Conservation (phyloP, 2,888 invertebrate genomes). For the Mystacides longicornis region DNA sequence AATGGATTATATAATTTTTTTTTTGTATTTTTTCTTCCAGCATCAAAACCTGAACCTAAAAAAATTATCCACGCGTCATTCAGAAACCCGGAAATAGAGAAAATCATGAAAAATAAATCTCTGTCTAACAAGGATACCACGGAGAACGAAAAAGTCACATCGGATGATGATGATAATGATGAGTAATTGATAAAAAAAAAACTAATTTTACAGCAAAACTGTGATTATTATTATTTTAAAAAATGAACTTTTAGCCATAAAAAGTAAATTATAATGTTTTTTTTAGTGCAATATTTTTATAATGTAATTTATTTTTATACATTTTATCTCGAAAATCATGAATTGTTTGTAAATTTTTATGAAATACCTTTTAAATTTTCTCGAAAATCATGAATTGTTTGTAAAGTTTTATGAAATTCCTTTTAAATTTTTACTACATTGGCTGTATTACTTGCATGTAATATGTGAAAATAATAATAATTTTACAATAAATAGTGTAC, state of each 20-base stretch:
- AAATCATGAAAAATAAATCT: neutral
- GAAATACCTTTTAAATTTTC: too few relatives aligned
- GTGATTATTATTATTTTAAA: neutral
- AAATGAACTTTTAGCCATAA: neutral
- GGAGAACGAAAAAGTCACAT: neutral
- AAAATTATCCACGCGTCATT: slow-evolving; percentile 23
- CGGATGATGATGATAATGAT: neutral
- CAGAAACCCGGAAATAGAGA: slow-evolving; percentile 1
- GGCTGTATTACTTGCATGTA: too few relatives aligned
- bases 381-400: too few relatives aligned
- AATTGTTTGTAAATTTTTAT: too few relatives aligned
- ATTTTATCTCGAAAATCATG: neutral
- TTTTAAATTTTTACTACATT: too few relatives aligned
- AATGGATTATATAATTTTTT: too few relatives aligned
- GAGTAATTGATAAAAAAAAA: too few relatives aligned
- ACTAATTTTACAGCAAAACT: neutral
- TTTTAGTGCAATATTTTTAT: neutral
- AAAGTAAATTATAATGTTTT: neutral
- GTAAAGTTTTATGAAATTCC: too few relatives aligned
- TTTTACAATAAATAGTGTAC: too few relatives aligned
- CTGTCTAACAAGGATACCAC: neutral
- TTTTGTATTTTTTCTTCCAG: slow-evolving; percentile 11
- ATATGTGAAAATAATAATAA: too few relatives aligned
- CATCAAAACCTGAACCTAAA: slow-evolving; percentile 16
- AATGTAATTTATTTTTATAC: neutral